Evolutionary conservation across 1,140 invertebrate genomes (phyloP).

Genomic region (Dysdera silvatica): DNA sequence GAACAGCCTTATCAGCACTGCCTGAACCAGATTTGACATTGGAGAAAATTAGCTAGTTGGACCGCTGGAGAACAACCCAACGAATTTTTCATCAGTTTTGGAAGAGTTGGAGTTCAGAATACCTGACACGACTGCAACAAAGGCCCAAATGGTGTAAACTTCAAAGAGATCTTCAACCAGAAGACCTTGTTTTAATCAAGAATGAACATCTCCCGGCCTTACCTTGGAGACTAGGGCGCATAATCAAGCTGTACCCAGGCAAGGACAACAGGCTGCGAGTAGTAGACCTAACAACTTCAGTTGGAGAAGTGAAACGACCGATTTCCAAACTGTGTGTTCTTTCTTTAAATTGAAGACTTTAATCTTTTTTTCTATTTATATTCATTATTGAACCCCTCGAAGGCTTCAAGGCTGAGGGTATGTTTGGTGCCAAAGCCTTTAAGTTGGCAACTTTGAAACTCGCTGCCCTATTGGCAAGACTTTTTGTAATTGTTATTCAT

Average conservation of each 20-base stretch:
- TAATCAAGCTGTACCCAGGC: not conserved
- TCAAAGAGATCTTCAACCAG: not conserved
- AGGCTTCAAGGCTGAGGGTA: too few relatives aligned
- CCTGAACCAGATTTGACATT: too few relatives aligned
- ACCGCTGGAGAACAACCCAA: too few relatives aligned
- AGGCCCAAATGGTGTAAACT: not conserved
- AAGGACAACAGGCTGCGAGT: not conserved
- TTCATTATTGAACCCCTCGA: not conserved
- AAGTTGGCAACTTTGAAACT: too few relatives aligned
- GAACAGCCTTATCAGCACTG: not conserved
- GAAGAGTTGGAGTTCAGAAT: too few relatives aligned
- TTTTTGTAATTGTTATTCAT: too few relatives aligned
- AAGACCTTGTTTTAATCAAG: conserved; percentile 3
- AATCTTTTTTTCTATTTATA: too few relatives aligned
- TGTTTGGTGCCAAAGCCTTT: too few relatives aligned
- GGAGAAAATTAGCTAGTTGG: too few relatives aligned
- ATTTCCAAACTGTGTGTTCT: conserved; percentile 1
- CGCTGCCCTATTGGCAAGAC: too few relatives aligned
- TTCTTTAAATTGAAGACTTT: not conserved
- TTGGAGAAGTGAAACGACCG: not conserved
- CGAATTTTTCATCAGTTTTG: too few relatives aligned
- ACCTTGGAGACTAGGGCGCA: not conserved
- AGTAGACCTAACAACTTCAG: not conserved
- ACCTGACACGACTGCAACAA: not conserved
- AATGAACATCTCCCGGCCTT: not conserved